phyloP scores from a whole-genome alignment of 1,140 invertebrate genomes.

The Sarcophaga peregrina region DNA sequence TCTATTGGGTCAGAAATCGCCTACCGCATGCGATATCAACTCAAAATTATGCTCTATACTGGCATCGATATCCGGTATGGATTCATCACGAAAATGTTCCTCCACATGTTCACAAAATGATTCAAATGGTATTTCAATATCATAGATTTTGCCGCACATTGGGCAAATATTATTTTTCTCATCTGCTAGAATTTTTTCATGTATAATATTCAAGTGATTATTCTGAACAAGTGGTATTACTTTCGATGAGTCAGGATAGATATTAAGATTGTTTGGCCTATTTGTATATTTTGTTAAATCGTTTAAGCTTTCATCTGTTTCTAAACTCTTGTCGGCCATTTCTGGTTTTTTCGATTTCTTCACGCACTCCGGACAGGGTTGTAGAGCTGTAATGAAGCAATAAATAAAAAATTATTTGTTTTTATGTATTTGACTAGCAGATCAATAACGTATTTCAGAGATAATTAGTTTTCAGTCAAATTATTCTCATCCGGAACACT shows the following conservation, averaged over 20 bases:
- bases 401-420: neutral
- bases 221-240: neutral
- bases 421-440: neutral
- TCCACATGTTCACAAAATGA: conserved; percentile 68
- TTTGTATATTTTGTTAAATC: conserved; percentile 47
- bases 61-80: conserved; percentile 48
- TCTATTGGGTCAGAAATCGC: conserved; percentile 60
- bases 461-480: too few species aligned
- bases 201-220: conserved; percentile 52
- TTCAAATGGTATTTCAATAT: conserved; percentile 61
- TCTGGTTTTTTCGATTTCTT: conserved; percentile 60
- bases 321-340: conserved; percentile 64
- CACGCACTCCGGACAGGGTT: conserved; percentile 57
- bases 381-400: conserved; percentile 49
- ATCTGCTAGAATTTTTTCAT: conserved; percentile 58
- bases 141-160: conserved; percentile 67
- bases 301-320: conserved; percentile 58
- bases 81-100: conserved; percentile 67
- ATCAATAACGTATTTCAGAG: neutral
- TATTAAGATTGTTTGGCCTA: neutral
- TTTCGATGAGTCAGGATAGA: conserved; percentile 1
- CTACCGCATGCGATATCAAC: conserved; percentile 61
- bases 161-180: conserved; percentile 67
- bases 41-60: conserved; percentile 61
- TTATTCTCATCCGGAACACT: too few species aligned